Base-by-base conservation (phyloP, 2,113 vertebrate genomes). In the Ranitomeya imitator region DNA sequence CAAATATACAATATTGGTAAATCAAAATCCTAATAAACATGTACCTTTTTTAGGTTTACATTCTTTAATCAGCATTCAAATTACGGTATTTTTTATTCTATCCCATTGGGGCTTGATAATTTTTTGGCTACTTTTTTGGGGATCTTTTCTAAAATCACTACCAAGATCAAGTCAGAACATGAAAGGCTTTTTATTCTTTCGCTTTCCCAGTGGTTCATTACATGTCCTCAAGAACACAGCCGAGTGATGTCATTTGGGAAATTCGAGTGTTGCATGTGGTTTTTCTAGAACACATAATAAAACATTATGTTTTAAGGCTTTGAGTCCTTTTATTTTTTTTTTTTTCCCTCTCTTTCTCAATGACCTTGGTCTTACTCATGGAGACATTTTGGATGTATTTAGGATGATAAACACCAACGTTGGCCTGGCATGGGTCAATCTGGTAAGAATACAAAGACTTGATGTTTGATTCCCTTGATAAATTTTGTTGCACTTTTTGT, bases 221-320 rank as follows among this genome's bases (percentile, higher is more conserved):
- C 54, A 26, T 60, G 55, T 54, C 51, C 23, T 61, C 19, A 10
- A 81, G 79, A 59, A 61, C 13, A 19, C 55, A 11, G 79, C 79
- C 79, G 61, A 81, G 79, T 81, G 79, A 60, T 13, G 55, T 61
- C 1, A 81, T 81, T 81, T 81, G 57, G 79, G 79, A 81, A 81
- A 61, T 61, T 81, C 79, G 60, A 52, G 31, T 31, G 57, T 81
- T 81, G 57, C 79, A 59, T 81, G 79, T 61, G 79, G 79, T 45
- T 81, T 81, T 59, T 81, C 79, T 59, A 81, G 23, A 81, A 81
- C 79, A 76, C 73, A 76, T 76, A 76, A 76, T 76, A 81, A 81
- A 51, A 74, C 71, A 74, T 45, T 74, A 9, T 81, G 79, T 81
- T 80, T 80, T 37, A 5, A 57, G 45, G 52, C 21, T 57, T 79